phyloP scores from a whole-genome alignment of 2,113 vertebrate genomes.

The Athene cunicularia region DNA sequence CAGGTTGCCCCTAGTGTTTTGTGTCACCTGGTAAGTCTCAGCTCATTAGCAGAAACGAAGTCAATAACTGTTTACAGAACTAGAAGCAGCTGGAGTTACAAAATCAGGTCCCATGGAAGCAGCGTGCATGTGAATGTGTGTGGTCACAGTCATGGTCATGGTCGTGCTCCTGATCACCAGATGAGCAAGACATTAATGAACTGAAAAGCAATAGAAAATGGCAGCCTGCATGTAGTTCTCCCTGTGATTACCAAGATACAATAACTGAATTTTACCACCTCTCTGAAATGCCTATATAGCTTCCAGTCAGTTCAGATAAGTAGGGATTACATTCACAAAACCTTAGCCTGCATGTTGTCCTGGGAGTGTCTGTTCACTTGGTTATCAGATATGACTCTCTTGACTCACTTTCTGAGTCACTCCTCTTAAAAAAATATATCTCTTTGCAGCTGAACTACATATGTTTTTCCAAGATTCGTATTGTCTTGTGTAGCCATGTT shows the following conservation, averaged over 20 bases:
- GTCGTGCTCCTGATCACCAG: not conserved
- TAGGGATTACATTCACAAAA: not conserved
- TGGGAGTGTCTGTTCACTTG: not conserved
- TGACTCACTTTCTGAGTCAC: not conserved
- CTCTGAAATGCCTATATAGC: not conserved
- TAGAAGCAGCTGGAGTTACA: conserved; percentile 26
- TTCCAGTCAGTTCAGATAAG: not conserved
- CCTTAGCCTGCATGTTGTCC: not conserved
- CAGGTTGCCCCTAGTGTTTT: conserved; percentile 45
- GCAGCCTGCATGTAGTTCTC: not conserved
- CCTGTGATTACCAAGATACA: not conserved
- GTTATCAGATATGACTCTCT: not conserved
- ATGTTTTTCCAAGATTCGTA: not conserved
- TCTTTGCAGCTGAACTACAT: not conserved
- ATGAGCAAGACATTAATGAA: not conserved
- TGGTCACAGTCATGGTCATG: not conserved
- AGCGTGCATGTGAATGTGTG: not conserved
- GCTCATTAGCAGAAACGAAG: conserved; percentile 58
- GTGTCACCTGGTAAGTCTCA: conserved; percentile 30
- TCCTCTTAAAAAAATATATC: not conserved
- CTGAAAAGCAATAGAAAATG: not conserved
- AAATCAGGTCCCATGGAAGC: not conserved
- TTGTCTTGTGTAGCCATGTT: not conserved
- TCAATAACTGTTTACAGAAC: conserved; percentile 44
- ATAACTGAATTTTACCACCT: not conserved